These are phyloP conservation scores for Morphnarchus princeps DNA, from an alignment of 2,113 vertebrate species.

Conservation along the genomic window DNA sequence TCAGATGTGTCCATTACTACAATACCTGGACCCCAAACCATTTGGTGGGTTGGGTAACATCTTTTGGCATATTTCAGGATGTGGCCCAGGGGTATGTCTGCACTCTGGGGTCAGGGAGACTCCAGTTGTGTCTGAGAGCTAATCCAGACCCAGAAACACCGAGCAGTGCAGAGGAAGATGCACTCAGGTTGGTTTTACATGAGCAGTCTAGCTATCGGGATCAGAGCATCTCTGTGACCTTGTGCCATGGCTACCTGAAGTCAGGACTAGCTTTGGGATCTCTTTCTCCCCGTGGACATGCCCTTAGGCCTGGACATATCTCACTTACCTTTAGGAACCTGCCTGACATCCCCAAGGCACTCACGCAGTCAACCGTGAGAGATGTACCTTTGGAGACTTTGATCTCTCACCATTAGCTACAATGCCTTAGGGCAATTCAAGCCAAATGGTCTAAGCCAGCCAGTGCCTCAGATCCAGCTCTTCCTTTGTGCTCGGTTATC, in stretches of 20 bases:
- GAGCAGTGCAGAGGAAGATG: not conserved
- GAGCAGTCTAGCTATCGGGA: not conserved
- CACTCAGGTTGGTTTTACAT: not conserved
- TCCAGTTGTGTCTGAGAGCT: not conserved
- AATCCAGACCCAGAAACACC: not conserved
- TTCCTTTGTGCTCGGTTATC: not conserved
- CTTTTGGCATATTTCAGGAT: not conserved
- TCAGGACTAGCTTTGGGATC: not conserved
- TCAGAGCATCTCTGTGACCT: not conserved
- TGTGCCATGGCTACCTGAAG: not conserved
- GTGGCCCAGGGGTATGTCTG: not conserved
- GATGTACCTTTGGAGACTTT: not conserved
- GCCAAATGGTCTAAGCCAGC: not conserved
- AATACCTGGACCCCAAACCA: not conserved
- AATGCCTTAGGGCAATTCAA: not conserved
- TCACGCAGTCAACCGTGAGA: not conserved
- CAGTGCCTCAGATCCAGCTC: not conserved
- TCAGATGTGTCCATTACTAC: not conserved
- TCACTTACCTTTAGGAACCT: not conserved
- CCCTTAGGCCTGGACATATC: not conserved
- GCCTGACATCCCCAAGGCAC: not conserved
- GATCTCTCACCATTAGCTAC: not conserved
- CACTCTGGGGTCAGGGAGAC: not conserved
- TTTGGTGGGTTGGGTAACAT: not conserved
- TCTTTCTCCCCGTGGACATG: not conserved